Percentiles rank a stretch among this genome's conserved stretches.
Evolutionary conservation across 2,888 invertebrate genomes (phyloP).

Genomic region (Tipula lateralis): DNA sequence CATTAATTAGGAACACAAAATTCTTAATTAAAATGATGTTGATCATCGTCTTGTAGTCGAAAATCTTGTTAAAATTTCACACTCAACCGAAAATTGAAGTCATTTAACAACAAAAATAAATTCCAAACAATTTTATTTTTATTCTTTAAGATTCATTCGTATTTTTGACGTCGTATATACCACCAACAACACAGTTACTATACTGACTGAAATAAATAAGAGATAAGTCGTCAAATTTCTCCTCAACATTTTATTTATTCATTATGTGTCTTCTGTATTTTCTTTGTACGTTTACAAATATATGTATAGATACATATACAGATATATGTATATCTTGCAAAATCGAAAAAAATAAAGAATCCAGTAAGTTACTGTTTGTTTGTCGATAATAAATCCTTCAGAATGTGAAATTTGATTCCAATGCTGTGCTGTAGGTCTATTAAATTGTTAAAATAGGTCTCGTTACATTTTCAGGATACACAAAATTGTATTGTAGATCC

Average conservation of each 20-base stretch:
- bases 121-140: slow-evolving; percentile 2
- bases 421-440: slow-evolving; percentile 26
- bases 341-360: not conserved
- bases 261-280: not conserved
- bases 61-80: slow-evolving; percentile 30
- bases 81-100: slow-evolving; percentile 27
- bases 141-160: not conserved
- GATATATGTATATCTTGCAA: not conserved
- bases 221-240: slow-evolving; percentile 15
- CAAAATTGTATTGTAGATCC: not conserved
- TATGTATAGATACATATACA: no score
- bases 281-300: no score
- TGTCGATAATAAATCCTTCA: slow-evolving; percentile 25
- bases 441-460: not conserved
- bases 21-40: slow-evolving; percentile 9
- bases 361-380: not conserved
- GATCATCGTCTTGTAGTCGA: not conserved
- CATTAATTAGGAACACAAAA: not conserved
- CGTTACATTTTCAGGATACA: not conserved
- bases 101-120: slow-evolving; percentile 25
- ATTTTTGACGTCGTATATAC: not conserved
- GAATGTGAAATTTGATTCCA: slow-evolving; percentile 25
- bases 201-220: not conserved
- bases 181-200: not conserved
- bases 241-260: not conserved